These are phyloP conservation scores for Charina bottae DNA, from an alignment of 2,113 vertebrate genomes.

Conservation along the genomic window DNA sequence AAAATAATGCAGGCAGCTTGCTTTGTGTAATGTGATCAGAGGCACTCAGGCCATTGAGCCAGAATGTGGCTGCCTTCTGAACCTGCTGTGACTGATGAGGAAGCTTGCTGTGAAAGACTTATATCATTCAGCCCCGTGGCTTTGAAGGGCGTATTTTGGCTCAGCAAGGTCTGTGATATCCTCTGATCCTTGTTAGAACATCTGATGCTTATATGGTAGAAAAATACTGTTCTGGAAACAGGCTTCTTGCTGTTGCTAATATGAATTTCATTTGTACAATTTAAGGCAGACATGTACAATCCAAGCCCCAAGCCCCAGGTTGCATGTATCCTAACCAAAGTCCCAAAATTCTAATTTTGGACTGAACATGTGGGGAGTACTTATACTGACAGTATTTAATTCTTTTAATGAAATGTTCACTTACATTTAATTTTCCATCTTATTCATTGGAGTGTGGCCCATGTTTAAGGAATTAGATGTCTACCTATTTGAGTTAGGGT, in stretches of 20 bases:
- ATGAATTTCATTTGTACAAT: background rate
- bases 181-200: background rate
- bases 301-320: background rate
- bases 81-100: slow-evolving; percentile 8
- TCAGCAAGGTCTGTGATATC: slow-evolving; percentile 7
- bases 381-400: background rate
- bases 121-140: background rate
- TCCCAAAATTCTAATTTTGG: background rate
- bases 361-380: background rate
- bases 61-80: slow-evolving; percentile 3
- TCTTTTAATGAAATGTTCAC: background rate
- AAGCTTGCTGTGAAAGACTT: slow-evolving; percentile 14
- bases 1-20: background rate
- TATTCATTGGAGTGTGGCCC: background rate
- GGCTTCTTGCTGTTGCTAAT: background rate
- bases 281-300: background rate
- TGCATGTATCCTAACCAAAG: background rate
- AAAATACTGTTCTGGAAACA: background rate
- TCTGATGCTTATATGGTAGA: background rate
- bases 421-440: background rate
- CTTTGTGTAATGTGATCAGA: slow-evolving; percentile 19
- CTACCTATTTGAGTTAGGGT: background rate
- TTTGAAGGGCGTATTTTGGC: slow-evolving; percentile 17
- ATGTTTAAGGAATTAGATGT: background rate
- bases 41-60: background rate